Conservation (phyloP, 2,888 invertebrate species). For the Alentia gelatinosa region DNA sequence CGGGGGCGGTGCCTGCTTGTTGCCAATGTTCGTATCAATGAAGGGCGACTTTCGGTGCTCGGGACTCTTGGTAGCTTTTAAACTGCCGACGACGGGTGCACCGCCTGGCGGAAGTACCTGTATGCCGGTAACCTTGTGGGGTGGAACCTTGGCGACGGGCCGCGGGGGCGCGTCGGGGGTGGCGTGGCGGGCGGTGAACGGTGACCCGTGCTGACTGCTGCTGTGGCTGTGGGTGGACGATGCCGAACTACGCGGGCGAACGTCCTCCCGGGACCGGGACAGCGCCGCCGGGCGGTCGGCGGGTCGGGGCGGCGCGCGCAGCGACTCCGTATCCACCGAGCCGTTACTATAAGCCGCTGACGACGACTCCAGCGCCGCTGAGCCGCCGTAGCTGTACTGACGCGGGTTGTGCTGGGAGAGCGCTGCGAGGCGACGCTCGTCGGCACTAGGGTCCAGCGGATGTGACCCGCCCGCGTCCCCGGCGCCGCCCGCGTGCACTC, state of each 20-base stretch:
- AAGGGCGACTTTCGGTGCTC: not conserved
- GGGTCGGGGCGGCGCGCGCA: not conserved
- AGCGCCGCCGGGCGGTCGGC: not conserved
- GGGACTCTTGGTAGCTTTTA: not conserved
- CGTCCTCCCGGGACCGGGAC: not conserved
- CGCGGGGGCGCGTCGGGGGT: conserved; percentile 20
- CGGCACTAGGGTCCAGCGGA: not conserved
- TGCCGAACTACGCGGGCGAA: conserved; percentile 2
- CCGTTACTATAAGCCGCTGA: not conserved
- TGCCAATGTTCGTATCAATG: not conserved
- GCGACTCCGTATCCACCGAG: not conserved
- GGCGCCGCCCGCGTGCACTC: conserved; percentile 27
- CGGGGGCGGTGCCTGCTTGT: not conserved
- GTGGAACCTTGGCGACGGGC: conserved; percentile 65
- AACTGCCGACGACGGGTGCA: not conserved
- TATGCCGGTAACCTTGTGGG: conserved; percentile 63
- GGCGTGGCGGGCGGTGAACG: not conserved
- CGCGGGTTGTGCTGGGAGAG: not conserved
- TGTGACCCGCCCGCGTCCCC: not conserved
- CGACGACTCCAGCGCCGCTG: no score
- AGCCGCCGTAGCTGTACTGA: not conserved
- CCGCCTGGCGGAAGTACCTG: conserved; percentile 60
- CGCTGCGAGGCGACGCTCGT: not conserved
- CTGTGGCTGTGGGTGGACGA: not conserved
- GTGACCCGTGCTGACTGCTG: not conserved